Evolutionary conservation across 2,113 vertebrate species (phyloP), one percentile per base, ranked within the genome.

Genomic region (Dromaius novaehollandiae): DNA sequence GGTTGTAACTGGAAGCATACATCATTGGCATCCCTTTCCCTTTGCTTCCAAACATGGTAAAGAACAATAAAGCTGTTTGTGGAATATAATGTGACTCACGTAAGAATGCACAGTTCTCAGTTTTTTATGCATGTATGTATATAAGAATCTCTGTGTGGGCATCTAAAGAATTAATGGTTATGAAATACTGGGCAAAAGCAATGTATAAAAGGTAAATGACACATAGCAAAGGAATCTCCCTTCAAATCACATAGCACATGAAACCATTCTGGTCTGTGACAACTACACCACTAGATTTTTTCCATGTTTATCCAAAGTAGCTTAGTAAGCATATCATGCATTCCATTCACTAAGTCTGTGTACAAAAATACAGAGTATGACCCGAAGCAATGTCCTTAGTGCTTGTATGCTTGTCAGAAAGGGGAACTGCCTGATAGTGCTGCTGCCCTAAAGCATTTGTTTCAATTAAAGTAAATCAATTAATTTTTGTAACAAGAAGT

Each of bases 121-220:
- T 84, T 91, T 95, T 96, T 96, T 95, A 88, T 82, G 79, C 46
- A 18, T 86, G 2, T 50, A 82, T 88, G 82, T 92, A 82, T 90
- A 90, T 91, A 96, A 91, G 94, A 91, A 89, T 89, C 95, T 93
- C 93, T 95, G 94, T 97, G 93, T 15, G 71, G 92, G 95, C 93
- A 97, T 97, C 94, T 87, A 81, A 73, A 93, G 96, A 89, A 91
- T 89, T 51, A 95, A 84, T 61, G 84, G 96, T 96, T 97, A 93
- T 50, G 90, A 97, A 98, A 97, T 96, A 75, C 68, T 70, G 92
- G 81, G 69, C 91, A 78, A 86, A 95, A 89, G 93, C 51, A 65
- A 95, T 95, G 80, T 94, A 97, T 89, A 96, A 98, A 97, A 97
- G 97, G 96, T 96, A 90, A 96, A 91, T 98, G 98, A 98, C 97